phyloP scores from a whole-genome alignment of 2,113 vertebrate genomes.

The Laticauda colubrina region DNA sequence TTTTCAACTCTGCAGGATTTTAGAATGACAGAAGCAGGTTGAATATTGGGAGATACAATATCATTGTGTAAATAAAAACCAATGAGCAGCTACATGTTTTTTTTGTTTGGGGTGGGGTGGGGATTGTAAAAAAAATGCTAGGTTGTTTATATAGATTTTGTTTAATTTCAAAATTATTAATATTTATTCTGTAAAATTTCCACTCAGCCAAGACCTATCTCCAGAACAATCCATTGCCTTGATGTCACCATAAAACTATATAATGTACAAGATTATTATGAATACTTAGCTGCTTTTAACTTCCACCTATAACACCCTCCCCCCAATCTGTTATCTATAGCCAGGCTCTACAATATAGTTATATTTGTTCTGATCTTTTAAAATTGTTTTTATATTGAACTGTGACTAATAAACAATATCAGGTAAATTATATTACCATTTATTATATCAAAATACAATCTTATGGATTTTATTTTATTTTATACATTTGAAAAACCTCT shows the following conservation, averaged over 20 bases:
- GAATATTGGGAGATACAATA: background rate
- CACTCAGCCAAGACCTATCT: no score
- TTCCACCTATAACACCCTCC: no score
- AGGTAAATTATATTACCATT: no score
- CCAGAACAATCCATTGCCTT: no score
- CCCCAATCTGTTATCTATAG: no score
- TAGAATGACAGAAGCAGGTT: background rate
- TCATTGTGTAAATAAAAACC: background rate
- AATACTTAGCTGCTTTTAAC: background rate
- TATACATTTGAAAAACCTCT: background rate
- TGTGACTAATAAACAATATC: no score
- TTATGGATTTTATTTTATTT: background rate
- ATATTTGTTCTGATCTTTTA: no score
- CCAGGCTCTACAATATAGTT: no score
- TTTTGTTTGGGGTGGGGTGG: background rate
- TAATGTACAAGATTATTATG: background rate
- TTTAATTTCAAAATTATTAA: background rate
- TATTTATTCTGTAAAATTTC: no score
- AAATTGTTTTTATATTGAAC: no score
- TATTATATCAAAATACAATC: background rate
- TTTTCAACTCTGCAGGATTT: conserved; percentile 5
- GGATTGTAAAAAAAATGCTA: background rate
- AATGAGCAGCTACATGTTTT: background rate
- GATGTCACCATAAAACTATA: background rate
- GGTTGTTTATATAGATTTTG: background rate